Conservation (phyloP, 1,140 invertebrate species). For the Trinorchestia longiramus region DNA sequence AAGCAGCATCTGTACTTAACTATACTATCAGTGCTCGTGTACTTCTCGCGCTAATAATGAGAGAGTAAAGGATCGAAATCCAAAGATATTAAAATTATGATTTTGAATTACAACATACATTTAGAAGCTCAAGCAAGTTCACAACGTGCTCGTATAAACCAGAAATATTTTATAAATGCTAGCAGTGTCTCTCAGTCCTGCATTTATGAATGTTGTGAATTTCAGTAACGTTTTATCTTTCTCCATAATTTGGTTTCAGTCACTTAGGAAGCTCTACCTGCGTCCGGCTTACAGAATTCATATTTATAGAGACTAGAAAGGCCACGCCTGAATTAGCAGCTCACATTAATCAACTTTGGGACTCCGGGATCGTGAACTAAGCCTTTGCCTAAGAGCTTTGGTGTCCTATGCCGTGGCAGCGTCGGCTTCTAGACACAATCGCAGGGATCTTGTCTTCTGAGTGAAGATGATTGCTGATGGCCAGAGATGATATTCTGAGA, state of each 20-base stretch:
- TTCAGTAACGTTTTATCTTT: not conserved
- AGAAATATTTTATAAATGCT: not conserved
- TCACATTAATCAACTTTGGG: not conserved
- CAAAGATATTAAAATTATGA: not conserved
- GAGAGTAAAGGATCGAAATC: not conserved
- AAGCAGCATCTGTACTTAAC: not conserved
- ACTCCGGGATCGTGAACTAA: not conserved
- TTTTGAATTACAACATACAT: not conserved
- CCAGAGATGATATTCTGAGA: not conserved
- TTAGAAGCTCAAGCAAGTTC: not conserved
- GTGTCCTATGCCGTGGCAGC: not conserved
- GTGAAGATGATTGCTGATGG: not conserved
- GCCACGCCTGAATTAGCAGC: not conserved
- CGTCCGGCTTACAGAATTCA: not conserved
- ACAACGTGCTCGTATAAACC: not conserved
- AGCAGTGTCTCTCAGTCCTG: not conserved
- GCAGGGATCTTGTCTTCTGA: not conserved
- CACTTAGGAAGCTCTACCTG: not conserved
- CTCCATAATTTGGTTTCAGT: not conserved
- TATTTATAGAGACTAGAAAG: not conserved
- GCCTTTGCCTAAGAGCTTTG: not conserved
- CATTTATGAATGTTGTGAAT: not conserved
- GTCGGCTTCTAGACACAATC: not conserved
- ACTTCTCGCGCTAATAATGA: not conserved
- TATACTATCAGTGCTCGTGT: not conserved